Percentiles rank a stretch among this genome's conserved stretches.
These are phyloP conservation scores for Panulirus ornatus DNA, from an alignment of 1,140 invertebrate species.

Conservation along the genomic window DNA sequence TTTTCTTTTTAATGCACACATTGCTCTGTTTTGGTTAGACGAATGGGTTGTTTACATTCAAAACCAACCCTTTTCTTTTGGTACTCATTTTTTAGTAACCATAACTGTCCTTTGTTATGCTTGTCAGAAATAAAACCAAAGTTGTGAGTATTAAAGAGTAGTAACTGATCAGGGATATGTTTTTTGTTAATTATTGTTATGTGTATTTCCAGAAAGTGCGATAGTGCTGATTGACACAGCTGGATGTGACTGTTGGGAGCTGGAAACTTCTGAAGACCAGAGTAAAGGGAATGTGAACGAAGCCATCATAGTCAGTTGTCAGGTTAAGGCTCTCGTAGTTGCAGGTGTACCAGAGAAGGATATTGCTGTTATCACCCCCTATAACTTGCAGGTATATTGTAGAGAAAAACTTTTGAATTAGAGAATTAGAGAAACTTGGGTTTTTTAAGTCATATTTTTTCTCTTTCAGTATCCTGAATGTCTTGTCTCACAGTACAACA, in stretches of 20 bases:
- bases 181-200: not conserved
- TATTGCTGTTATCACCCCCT: conserved; percentile 58
- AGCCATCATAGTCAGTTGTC: conserved; percentile 29
- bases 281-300: conserved; percentile 52
- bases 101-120: too few species aligned
- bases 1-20: too few species aligned
- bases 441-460: not conserved
- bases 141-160: too few species aligned
- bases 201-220: conserved; percentile 10
- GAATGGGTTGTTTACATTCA: too few species aligned
- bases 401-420: too few species aligned
- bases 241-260: conserved; percentile 46
- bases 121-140: too few species aligned
- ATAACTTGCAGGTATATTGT: conserved; percentile 48
- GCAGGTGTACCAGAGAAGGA: conserved; percentile 31
- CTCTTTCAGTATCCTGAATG: not conserved
- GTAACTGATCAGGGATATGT: too few species aligned
- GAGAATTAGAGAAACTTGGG: too few species aligned
- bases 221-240: conserved; percentile 55
- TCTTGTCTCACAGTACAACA: too few species aligned
- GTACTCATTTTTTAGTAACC: too few species aligned
- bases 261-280: conserved; percentile 51
- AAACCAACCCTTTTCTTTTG: too few species aligned
- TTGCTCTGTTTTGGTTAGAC: too few species aligned
- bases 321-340: conserved; percentile 3